phyloP scores from a whole-genome alignment of 2,888 invertebrate genomes.

The Proisotoma minuta region DNA sequence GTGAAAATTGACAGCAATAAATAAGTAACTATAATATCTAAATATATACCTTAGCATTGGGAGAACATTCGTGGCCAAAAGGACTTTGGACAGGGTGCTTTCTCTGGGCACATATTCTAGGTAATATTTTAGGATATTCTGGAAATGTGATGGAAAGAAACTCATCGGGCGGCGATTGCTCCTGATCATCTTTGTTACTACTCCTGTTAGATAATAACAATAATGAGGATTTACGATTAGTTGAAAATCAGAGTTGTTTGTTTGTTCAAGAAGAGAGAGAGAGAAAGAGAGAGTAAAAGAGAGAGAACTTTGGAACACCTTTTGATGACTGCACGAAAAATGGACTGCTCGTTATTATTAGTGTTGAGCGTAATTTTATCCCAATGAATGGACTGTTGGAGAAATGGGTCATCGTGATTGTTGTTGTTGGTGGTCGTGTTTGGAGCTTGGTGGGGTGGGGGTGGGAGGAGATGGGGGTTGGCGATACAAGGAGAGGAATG shows the following conservation, averaged over 20 bases:
- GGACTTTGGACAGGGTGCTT: slow-evolving; percentile 9
- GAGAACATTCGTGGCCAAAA: slow-evolving; percentile 9
- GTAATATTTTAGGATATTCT: slow-evolving; percentile 13
- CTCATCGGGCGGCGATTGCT: slow-evolving; percentile 5
- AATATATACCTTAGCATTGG: slow-evolving; percentile 9
- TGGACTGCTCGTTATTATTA: slow-evolving; percentile 7
- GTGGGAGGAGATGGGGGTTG: neutral
- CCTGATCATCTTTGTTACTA: slow-evolving; percentile 8
- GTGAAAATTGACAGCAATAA: neutral
- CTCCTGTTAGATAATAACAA: too few relatives aligned
- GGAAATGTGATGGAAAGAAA: slow-evolving; percentile 20
- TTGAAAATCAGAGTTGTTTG: neutral
- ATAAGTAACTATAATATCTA: neutral
- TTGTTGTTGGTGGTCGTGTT: neutral
- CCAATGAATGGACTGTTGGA: slow-evolving; percentile 9
- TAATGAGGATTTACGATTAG: neutral
- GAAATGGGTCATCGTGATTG: too few relatives aligned
- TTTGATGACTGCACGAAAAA: slow-evolving; percentile 11
- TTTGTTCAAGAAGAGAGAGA: neutral
- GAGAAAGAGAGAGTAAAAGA: neutral
- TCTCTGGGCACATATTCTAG: slow-evolving; percentile 7
- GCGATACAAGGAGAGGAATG: slow-evolving; percentile 6
- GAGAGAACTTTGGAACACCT: neutral
- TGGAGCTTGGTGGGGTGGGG: too few relatives aligned
- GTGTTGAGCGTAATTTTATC: neutral